These are phyloP conservation scores for Aphidius gifuensis DNA, from an alignment of 1,140 invertebrate species.

Conservation along the genomic window DNA sequence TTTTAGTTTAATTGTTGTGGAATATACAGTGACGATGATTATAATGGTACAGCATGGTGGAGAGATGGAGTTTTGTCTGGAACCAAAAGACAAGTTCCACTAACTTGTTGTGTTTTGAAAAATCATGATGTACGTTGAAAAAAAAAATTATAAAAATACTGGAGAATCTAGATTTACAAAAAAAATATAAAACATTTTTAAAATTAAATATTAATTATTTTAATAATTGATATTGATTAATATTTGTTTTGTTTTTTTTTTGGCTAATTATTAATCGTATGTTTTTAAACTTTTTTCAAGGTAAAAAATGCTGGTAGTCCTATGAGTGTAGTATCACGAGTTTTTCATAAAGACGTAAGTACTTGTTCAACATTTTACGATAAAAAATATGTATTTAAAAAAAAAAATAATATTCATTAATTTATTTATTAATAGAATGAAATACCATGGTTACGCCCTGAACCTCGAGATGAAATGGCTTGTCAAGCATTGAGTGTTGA, in stretches of 20 bases:
- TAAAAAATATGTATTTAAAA: constrained; percentile 4
- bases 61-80: constrained; percentile 43
- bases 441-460: constrained; percentile 52
- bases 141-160: not conserved
- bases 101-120: constrained; percentile 54
- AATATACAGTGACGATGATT: constrained; percentile 54
- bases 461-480: constrained; percentile 46
- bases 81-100: constrained; percentile 44
- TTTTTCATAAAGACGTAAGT: constrained; percentile 50
- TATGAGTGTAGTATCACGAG: constrained; percentile 50
- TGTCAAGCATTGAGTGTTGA: constrained; percentile 43
- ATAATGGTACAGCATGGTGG: constrained; percentile 55
- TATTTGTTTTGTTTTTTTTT: constrained; percentile 1
- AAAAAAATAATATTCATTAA: not conserved
- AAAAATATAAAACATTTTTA: not conserved
- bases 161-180: not conserved
- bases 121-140: constrained; percentile 44
- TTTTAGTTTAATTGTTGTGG: constrained; percentile 62
- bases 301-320: constrained; percentile 50
- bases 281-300: constrained; percentile 31
- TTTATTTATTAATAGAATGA: constrained; percentile 39
- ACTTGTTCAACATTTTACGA: constrained; percentile 9
- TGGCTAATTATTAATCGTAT: not conserved
- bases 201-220: constrained; percentile 12
- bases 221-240: not conserved